These are phyloP conservation scores for Bombylius major DNA, from an alignment of 2,888 invertebrate species.

Conservation along the genomic window DNA sequence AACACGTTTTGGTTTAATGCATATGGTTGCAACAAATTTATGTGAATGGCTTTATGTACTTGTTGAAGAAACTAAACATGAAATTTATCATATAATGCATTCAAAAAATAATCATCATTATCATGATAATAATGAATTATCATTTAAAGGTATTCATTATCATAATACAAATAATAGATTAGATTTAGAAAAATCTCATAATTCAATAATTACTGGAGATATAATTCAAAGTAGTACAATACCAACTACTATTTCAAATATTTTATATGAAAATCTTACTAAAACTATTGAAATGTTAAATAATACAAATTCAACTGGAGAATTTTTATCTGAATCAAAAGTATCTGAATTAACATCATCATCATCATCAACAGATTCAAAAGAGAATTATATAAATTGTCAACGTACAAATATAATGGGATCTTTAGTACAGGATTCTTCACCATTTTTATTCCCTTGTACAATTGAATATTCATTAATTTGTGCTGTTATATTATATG, in stretches of 20 bases:
- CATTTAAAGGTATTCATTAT: neutral
- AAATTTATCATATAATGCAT: conserved; percentile 60
- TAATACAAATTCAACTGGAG: conserved; percentile 38
- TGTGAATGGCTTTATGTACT: conserved; percentile 86
- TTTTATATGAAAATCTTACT: neutral
- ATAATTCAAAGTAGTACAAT: neutral
- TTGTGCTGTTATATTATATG: conserved; percentile 76
- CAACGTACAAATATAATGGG: conserved; percentile 57
- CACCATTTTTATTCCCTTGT: conserved; percentile 79
- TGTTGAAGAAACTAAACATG: conserved; percentile 79
- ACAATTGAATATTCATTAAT: conserved; percentile 83
- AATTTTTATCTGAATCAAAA: conserved; percentile 42
- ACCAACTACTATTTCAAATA: neutral
- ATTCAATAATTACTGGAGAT: no score
- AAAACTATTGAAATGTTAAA: neutral
- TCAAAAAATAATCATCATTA: conserved; percentile 15
- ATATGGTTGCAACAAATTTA: conserved; percentile 76
- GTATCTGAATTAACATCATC: conserved; percentile 9
- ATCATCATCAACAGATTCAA: neutral
- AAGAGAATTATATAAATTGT: conserved; percentile 31
- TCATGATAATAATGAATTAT: neutral
- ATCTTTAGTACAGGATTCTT: conserved; percentile 51
- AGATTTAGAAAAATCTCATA: neutral
- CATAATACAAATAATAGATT: neutral
- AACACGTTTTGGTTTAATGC: conserved; percentile 85